phyloP scores from a whole-genome alignment of 1,140 invertebrate genomes.

The Zaprionus lachaisei region DNA sequence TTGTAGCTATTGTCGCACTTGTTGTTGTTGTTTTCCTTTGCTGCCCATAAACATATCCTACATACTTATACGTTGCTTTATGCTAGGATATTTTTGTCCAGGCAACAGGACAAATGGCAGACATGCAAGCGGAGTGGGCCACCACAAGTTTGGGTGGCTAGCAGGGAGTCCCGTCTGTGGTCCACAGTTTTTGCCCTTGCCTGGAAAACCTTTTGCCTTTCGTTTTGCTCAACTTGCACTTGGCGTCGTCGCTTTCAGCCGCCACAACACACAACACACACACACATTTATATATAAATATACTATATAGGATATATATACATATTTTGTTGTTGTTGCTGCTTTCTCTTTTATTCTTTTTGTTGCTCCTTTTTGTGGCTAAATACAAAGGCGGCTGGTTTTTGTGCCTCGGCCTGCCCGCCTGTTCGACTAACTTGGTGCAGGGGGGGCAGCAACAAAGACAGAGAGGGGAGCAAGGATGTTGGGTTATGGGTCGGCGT shows the following conservation, averaged over 20 bases:
- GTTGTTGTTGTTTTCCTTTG: neutral
- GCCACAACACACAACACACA: conserved; percentile 4
- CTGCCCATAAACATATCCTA: conserved; percentile 28
- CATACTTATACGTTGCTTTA: conserved; percentile 37
- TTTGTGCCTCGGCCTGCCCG: conserved; percentile 44
- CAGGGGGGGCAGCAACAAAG: neutral
- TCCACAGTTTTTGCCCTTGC: conserved; percentile 63
- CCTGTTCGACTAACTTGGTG: conserved; percentile 32
- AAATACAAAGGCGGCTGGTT: conserved; percentile 82
- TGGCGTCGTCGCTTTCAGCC: conserved; percentile 51
- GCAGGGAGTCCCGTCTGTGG: conserved; percentile 14
- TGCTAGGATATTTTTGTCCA: conserved; percentile 41
- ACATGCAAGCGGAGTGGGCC: neutral
- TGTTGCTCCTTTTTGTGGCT: conserved; percentile 63
- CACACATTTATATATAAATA: conserved; percentile 13
- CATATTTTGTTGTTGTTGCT: conserved; percentile 11
- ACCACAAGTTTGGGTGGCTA: too few relatives aligned
- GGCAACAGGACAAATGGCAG: neutral
- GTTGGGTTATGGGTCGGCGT: conserved; percentile 27
- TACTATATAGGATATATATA: conserved; percentile 12
- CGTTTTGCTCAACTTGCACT: conserved; percentile 79
- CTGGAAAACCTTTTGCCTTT: conserved; percentile 72
- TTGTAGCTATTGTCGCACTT: conserved; percentile 1
- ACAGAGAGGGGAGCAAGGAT: neutral
- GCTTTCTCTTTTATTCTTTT: conserved; percentile 31